These are phyloP conservation scores for Coregonus ussuriensis DNA, from an alignment of 2,797 vertebrate species.

Conservation along the genomic window DNA sequence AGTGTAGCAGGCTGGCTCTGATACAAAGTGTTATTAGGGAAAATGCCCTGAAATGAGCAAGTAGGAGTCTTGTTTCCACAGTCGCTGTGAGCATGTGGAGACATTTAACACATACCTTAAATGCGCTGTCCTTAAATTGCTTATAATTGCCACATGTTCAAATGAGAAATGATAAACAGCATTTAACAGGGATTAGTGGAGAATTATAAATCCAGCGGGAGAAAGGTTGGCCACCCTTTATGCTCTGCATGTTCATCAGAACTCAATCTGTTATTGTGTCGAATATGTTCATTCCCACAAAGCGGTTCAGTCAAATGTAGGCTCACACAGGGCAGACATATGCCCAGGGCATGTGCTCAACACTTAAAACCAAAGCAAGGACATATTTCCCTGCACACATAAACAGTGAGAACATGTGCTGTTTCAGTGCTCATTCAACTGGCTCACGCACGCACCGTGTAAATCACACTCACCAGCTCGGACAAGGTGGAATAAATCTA, in stretches of 20 bases:
- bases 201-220: background rate
- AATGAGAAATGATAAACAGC: constrained; percentile 9
- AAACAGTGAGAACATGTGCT: constrained; percentile 8
- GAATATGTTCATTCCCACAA: constrained; percentile 3
- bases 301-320: background rate
- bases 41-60: background rate
- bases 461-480: background rate
- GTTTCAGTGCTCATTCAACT: background rate
- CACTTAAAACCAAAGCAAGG: background rate
- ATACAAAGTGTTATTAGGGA: background rate
- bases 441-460: background rate
- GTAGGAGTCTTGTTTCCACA: background rate
- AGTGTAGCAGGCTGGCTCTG: background rate
- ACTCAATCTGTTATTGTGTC: constrained; percentile 1
- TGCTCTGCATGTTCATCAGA: background rate
- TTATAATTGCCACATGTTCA: background rate
- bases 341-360: constrained; percentile 1
- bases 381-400: background rate
- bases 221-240: background rate
- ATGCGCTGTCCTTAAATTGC: constrained; percentile 6
- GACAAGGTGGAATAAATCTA: constrained; percentile 2
- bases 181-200: background rate
- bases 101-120: constrained; percentile 1
- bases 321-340: background rate
- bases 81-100: constrained; percentile 16